Conservation (phyloP, 2,888 invertebrate species). For the Fragum fragum region DNA sequence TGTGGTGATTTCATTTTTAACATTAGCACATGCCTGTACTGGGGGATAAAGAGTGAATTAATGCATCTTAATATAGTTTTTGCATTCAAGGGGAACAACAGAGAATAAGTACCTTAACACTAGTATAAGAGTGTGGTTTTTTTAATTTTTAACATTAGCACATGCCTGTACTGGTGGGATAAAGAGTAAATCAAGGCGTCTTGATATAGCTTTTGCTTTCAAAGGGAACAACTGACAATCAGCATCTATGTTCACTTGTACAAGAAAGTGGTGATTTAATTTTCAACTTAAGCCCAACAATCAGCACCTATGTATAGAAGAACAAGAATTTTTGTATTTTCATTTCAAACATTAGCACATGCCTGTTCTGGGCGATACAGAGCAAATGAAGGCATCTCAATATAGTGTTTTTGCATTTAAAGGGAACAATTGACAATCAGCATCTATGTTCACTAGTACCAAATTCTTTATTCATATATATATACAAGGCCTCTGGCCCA, state of each 20-base stretch:
- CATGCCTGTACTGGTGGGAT: background rate
- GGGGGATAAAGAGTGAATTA: background rate
- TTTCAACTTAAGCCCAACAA: no score
- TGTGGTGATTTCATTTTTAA: background rate
- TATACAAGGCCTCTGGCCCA: no score
- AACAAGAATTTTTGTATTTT: slow-evolving; percentile 8
- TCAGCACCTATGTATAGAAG: background rate
- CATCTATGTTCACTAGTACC: slow-evolving; percentile 15
- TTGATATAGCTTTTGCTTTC: no score
- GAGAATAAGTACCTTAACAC: background rate
- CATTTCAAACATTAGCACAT: slow-evolving; percentile 12
- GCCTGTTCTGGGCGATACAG: background rate
- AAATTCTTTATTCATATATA: no score
- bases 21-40: slow-evolving; percentile 7
- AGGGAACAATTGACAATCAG: no score
- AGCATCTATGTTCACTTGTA: background rate
- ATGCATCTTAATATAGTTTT: background rate
- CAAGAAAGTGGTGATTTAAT: background rate
- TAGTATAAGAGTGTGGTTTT: background rate
- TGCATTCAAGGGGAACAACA: background rate
- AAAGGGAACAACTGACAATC: no score
- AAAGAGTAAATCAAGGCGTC: background rate
- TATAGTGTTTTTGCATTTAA: no score
- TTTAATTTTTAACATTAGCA: background rate
- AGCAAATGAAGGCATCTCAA: no score